Percentiles rank a stretch among this genome's conserved stretches.
These are phyloP conservation scores for Anthoscopus minutus DNA, from an alignment of 2,113 vertebrate genomes.

Conservation along the genomic window DNA sequence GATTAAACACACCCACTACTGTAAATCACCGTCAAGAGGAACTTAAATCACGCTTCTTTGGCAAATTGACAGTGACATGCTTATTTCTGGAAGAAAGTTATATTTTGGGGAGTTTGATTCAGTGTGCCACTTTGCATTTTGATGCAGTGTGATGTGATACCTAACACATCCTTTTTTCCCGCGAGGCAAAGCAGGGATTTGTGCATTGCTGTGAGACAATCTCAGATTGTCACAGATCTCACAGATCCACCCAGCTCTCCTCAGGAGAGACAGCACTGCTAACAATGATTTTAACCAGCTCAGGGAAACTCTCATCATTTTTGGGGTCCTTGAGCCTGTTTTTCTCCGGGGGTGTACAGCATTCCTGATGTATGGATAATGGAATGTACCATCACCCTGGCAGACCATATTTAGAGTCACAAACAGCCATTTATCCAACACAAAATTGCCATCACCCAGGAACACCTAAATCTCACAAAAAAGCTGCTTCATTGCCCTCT, in stretches of 20 bases:
- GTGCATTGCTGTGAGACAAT: neutral
- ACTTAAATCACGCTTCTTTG: neutral
- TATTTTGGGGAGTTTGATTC: constrained; percentile 20
- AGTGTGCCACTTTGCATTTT: neutral
- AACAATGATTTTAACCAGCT: neutral
- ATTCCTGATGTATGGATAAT: neutral
- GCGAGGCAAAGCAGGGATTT: neutral
- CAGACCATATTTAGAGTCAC: neutral
- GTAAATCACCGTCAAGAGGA: neutral
- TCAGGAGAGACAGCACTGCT: neutral
- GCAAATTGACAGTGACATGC: neutral
- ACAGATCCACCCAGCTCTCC: neutral
- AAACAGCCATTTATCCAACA: neutral
- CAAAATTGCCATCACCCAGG: neutral
- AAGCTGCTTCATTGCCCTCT: neutral
- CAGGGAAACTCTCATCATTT: neutral
- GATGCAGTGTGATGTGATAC: neutral
- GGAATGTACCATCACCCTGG: neutral
- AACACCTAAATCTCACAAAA: constrained; percentile 10
- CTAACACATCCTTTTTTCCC: neutral
- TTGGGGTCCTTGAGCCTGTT: neutral
- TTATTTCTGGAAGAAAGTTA: constrained; percentile 2
- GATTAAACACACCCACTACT: neutral
- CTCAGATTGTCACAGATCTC: no score
- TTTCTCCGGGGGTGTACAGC: neutral